Percentiles rank a stretch among this genome's conserved stretches.
Conservation (phyloP, 2,888 invertebrate species). For the Drosophila lacicola region DNA sequence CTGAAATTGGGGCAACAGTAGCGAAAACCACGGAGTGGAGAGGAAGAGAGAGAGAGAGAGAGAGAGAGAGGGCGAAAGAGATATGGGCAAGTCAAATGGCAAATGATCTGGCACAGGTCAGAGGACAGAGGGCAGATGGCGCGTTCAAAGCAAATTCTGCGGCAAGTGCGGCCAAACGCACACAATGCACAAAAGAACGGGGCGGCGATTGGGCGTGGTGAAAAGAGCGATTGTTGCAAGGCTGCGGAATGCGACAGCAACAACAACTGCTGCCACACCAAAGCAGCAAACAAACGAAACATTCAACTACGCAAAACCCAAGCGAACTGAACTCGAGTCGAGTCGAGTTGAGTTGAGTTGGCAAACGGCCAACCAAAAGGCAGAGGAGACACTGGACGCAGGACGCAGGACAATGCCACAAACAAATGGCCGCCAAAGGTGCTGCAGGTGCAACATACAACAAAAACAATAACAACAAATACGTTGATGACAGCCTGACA, state of each 20-base stretch:
- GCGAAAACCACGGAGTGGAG: neutral
- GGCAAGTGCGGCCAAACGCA: constrained; percentile 41
- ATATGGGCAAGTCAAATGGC: constrained; percentile 10
- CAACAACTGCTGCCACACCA: constrained; percentile 17
- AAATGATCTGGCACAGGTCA: constrained; percentile 18
- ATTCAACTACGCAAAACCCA: constrained; percentile 59
- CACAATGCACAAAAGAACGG: constrained; percentile 18
- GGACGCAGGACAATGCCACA: constrained; percentile 37
- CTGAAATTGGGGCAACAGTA: neutral
- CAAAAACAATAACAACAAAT: constrained; percentile 17
- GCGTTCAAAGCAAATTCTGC: constrained; percentile 41
- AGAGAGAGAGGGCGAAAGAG: no score
- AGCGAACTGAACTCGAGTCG: constrained; percentile 66
- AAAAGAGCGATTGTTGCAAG: constrained; percentile 67
- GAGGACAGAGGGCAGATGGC: constrained; percentile 2
- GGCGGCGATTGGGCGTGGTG: constrained; percentile 56
- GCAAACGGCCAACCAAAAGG: constrained; percentile 60
- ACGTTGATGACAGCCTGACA: constrained; percentile 50
- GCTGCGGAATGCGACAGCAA: constrained; percentile 29
- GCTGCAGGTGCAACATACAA: neutral
- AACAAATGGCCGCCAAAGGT: constrained; percentile 39
- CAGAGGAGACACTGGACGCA: constrained; percentile 1
- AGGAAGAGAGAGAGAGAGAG: neutral
- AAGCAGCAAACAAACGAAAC: constrained; percentile 54
- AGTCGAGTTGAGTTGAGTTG: constrained; percentile 56